Evolutionary conservation across 2,113 vertebrate genomes (phyloP).

Genomic region (Electrona antarctica): DNA sequence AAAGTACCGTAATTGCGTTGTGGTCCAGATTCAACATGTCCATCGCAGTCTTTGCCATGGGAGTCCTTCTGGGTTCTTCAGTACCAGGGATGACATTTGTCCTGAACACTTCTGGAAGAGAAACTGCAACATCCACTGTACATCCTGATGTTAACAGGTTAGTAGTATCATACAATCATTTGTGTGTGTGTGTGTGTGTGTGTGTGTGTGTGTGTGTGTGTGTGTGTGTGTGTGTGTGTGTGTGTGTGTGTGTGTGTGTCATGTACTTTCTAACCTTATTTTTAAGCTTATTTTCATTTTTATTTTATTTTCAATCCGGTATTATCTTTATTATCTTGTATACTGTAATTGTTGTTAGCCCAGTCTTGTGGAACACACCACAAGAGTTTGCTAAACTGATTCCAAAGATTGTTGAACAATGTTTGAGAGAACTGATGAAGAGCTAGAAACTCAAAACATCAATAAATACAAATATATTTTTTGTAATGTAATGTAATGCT

Average conservation of each 20-base stretch:
- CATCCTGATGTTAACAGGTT: constrained; percentile 54
- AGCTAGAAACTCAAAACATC: not conserved
- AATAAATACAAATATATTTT: not conserved
- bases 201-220: no score
- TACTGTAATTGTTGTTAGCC: no score
- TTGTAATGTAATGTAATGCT: not conserved
- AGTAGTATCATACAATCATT: constrained; percentile 21
- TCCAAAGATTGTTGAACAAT: not conserved
- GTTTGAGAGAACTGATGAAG: not conserved
- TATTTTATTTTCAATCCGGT: no score
- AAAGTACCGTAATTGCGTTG: not conserved
- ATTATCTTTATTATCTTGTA: no score
- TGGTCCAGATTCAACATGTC: constrained; percentile 55
- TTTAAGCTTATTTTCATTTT: no score
- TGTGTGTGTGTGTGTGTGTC: no score
- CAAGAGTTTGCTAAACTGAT: not conserved
- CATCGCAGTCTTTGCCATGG: constrained; percentile 17
- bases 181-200: no score
- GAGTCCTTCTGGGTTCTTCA: constrained; percentile 57
- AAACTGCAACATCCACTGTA: constrained; percentile 12
- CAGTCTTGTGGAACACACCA: no score
- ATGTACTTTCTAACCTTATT: no score
- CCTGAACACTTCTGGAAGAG: constrained; percentile 56
- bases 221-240: no score
- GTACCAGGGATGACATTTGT: constrained; percentile 51